Evolutionary conservation across 2,888 invertebrate genomes (phyloP).

Genomic region (Drosophila borealis): DNA sequence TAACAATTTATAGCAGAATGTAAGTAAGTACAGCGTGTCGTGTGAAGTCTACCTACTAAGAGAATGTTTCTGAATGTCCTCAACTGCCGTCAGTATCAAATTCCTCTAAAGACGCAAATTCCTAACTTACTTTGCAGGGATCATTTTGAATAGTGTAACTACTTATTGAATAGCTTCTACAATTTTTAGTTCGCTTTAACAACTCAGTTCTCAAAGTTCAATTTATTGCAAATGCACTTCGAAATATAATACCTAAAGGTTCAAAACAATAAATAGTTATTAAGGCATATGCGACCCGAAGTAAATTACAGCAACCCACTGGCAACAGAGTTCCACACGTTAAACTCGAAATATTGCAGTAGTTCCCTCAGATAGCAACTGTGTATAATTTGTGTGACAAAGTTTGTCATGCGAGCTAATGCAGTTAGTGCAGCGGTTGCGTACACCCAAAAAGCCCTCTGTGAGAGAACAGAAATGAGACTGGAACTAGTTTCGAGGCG

Average conservation of each 20-base stretch:
- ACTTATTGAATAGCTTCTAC: too few relatives aligned
- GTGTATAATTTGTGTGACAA: slow-evolving; percentile 60
- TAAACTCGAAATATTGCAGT: slow-evolving; percentile 16
- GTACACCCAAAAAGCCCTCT: slow-evolving; percentile 19
- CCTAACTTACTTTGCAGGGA: too few relatives aligned
- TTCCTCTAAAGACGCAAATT: too few relatives aligned
- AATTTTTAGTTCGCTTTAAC: too few relatives aligned
- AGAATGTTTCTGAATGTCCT: not conserved
- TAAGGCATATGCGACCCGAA: slow-evolving; percentile 23
- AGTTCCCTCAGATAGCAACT: slow-evolving; percentile 29
- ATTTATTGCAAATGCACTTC: slow-evolving; percentile 7
- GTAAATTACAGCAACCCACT: slow-evolving; percentile 3
- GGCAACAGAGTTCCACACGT: slow-evolving; percentile 3
- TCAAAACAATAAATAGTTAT: slow-evolving; percentile 36
- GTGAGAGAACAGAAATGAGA: slow-evolving; percentile 10
- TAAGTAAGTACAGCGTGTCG: not conserved
- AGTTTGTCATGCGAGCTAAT: slow-evolving; percentile 64
- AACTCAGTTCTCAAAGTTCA: not conserved
- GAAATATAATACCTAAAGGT: not conserved
- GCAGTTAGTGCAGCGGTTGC: slow-evolving; percentile 52
- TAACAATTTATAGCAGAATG: not conserved
- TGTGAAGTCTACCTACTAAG: not conserved
- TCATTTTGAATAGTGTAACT: too few relatives aligned
- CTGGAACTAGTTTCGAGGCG: slow-evolving; percentile 10
- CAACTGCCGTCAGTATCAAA: too few relatives aligned